Percentiles rank a stretch among this genome's conserved stretches.
phyloP scores from a whole-genome alignment of 2,113 vertebrate genomes.

The Cryptoleucopteryx plumbea region DNA sequence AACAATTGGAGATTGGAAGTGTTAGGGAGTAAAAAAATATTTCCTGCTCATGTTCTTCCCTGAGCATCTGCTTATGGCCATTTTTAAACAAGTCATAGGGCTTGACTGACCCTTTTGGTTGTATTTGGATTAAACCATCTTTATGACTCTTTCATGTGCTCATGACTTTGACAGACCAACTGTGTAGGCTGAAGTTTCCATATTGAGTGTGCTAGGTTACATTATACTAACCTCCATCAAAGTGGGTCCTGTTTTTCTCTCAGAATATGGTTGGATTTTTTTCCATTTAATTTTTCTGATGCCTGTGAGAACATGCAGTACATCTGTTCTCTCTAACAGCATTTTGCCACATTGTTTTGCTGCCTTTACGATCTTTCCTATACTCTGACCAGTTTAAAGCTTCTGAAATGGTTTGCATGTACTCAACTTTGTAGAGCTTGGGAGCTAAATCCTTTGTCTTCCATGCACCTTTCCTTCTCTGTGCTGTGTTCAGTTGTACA shows the following conservation, averaged over 20 bases:
- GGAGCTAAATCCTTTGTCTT: neutral
- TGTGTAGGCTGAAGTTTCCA: neutral
- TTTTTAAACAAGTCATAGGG: neutral
- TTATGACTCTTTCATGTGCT: neutral
- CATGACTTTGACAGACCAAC: neutral
- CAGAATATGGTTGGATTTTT: neutral
- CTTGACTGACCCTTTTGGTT: neutral
- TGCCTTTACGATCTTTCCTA: neutral
- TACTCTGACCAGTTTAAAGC: neutral
- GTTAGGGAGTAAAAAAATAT: neutral
- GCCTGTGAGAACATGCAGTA: neutral
- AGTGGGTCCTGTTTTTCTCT: neutral
- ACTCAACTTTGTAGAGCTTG: neutral
- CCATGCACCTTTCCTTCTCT: neutral
- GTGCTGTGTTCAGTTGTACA: neutral
- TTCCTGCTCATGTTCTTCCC: neutral
- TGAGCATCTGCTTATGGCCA: neutral
- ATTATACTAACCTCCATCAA: neutral
- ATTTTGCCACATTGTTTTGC: neutral
- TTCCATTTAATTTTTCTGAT: neutral
- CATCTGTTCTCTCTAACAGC: neutral
- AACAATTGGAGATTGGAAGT: neutral
- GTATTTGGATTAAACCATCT: neutral
- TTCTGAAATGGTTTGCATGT: neutral
- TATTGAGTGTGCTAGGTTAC: neutral